Evolutionary conservation across 2,888 invertebrate species (phyloP).

Genomic region (Lepas anatifera): DNA sequence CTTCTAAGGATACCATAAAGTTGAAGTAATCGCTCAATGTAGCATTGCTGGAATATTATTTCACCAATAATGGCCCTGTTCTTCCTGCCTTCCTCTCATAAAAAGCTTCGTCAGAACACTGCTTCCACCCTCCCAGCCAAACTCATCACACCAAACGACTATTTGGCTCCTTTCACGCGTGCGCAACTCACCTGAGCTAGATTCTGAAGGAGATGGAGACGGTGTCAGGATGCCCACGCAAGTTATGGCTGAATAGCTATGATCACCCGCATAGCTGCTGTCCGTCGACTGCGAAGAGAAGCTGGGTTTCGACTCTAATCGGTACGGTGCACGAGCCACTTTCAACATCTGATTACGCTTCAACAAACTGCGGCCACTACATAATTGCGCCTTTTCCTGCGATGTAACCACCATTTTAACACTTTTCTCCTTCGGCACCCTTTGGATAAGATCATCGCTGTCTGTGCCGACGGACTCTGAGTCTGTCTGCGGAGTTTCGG

Average conservation of each 20-base stretch:
- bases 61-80: too few relatives aligned
- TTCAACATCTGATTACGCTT: conserved; percentile 7
- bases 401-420: neutral
- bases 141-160: too few relatives aligned
- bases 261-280: conserved; percentile 2
- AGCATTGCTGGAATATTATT: too few relatives aligned
- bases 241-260: conserved; percentile 1
- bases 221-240: conserved; percentile 1
- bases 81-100: too few relatives aligned
- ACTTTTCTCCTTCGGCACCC: neutral
- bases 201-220: neutral
- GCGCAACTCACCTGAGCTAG: conserved; percentile 12
- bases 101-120: too few relatives aligned
- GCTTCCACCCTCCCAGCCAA: too few relatives aligned
- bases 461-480: neutral
- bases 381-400: neutral
- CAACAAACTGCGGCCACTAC: neutral
- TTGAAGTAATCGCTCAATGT: too few relatives aligned
- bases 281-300: neutral
- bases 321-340: neutral
- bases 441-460: neutral
- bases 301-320: neutral
- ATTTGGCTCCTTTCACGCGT: too few relatives aligned
- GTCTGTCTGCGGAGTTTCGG: neutral
- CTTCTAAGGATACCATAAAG: too few relatives aligned